Evolutionary conservation across 2,888 invertebrate species (phyloP).

Genomic region (Leucania comma): DNA sequence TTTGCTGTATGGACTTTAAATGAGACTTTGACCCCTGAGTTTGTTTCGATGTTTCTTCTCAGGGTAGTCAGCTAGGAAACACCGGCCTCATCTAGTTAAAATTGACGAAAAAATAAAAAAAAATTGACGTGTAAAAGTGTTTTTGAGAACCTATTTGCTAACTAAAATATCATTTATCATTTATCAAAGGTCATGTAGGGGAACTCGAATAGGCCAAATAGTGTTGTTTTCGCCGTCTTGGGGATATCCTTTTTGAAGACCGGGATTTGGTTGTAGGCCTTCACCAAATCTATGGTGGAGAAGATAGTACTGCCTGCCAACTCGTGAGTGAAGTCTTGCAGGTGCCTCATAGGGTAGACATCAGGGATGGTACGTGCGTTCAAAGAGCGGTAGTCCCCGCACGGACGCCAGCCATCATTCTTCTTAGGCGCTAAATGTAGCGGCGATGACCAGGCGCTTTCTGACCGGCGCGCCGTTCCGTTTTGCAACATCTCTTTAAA

Average conservation of each 20-base stretch:
- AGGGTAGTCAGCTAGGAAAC: too few relatives aligned
- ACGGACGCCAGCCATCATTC: slow-evolving; percentile 23
- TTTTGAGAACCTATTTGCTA: too few relatives aligned
- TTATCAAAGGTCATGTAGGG: slow-evolving; percentile 7
- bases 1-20: too few relatives aligned
- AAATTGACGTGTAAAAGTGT: too few relatives aligned
- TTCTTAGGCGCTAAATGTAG: slow-evolving; percentile 23
- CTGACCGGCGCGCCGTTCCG: slow-evolving; percentile 8
- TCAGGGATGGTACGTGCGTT: slow-evolving; percentile 13
- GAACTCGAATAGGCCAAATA: background rate
- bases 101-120: too few relatives aligned
- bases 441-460: slow-evolving; percentile 17
- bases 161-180: too few relatives aligned
- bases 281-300: slow-evolving; percentile 11
- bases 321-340: slow-evolving; percentile 4
- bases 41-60: too few relatives aligned
- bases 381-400: slow-evolving; percentile 9
- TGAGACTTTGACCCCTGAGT: too few relatives aligned
- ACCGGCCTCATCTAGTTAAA: too few relatives aligned
- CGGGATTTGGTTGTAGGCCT: slow-evolving; percentile 1
- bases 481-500: slow-evolving; percentile 12
- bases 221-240: background rate
- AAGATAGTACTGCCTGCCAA: slow-evolving; percentile 11
- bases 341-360: slow-evolving; percentile 15
- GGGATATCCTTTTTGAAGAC: background rate